Base-by-base conservation (phyloP, 2,797 vertebrate genomes). In the Salmo trutta region DNA sequence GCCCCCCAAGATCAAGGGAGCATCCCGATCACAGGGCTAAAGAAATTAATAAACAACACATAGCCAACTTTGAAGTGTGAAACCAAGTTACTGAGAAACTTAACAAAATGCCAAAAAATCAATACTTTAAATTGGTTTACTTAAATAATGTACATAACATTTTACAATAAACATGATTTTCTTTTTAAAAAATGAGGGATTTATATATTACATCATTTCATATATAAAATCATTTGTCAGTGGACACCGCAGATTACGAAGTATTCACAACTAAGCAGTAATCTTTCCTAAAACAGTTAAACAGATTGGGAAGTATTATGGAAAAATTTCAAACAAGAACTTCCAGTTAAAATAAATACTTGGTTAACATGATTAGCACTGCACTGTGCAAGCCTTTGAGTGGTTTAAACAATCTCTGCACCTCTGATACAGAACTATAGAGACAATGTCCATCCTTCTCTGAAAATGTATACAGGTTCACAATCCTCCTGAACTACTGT, bases 151-250 rank as follows among this genome's bases (percentile, higher is more conserved):
- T 83, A 82, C 84, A 89, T 80, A 75, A 87, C 82, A 81, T 80
- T 78, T 82, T 80, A 95, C 90, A 95, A 93, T 93, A 92, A 87
- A 94, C 86, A 84, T 82, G 86, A 90, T 90, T 92, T 86, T 93
- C 72, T 93, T 93, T 93, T 95, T 88, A 96, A 96, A 93, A 79
- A 91, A 93, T 88, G 91, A 93, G 91, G 85, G 83, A 79, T 86
- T 81, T 79, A 41, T 84, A 83, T 78, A 89, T 90, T 87, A 90
- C 84, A 83, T 92, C 90, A 88, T 91, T 91, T 91, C 73, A 89
- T 87, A 79, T 93, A 91, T 83, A 90, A 89, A 90, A 91, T 62
- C 41, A 69, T 78, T 70, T 82, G 78, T 69, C 59, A 53, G 16
- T 82, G 75, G 74, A 80, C 78, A 70, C 76, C 72, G 79, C 67